Evolutionary conservation across 2,888 invertebrate species (phyloP).

Genomic region (Antheraea assamensis): DNA sequence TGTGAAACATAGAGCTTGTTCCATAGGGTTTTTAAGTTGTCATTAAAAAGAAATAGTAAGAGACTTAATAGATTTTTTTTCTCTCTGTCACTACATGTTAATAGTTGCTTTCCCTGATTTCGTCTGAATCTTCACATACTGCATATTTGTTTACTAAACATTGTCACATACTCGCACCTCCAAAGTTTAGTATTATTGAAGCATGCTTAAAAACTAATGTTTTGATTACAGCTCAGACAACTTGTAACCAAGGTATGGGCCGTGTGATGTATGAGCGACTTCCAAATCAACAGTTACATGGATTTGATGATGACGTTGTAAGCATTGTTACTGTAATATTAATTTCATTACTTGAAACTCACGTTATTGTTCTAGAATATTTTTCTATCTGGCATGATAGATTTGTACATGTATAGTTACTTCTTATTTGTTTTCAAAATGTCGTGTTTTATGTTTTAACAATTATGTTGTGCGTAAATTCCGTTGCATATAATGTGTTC

Average conservation of each 20-base stretch:
- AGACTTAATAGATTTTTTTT: not conserved
- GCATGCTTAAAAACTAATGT: not conserved
- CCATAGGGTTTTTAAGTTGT: no score
- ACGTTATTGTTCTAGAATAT: not conserved
- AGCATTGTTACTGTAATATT: constrained; percentile 45
- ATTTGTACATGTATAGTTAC: no score
- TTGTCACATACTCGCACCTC: not conserved
- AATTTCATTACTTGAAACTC: not conserved
- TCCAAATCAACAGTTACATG: constrained; percentile 94
- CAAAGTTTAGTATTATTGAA: not conserved
- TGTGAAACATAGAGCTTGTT: no score
- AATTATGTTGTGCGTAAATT: no score
- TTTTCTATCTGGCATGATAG: not conserved
- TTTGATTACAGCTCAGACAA: constrained; percentile 88
- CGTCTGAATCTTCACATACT: not conserved
- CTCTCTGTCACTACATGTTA: not conserved
- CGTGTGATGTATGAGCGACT: constrained; percentile 93
- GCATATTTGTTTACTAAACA: not conserved
- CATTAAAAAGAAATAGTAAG: no score
- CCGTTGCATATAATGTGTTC: no score
- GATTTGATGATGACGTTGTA: constrained; percentile 94
- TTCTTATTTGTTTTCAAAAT: no score
- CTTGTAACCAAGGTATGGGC: constrained; percentile 94
- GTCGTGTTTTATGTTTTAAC: no score
- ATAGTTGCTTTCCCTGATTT: not conserved